Evolutionary conservation across 2,797 vertebrate species (phyloP), one percentile per base, ranked within the genome.

Genomic region (Nyctibius grandis): DNA sequence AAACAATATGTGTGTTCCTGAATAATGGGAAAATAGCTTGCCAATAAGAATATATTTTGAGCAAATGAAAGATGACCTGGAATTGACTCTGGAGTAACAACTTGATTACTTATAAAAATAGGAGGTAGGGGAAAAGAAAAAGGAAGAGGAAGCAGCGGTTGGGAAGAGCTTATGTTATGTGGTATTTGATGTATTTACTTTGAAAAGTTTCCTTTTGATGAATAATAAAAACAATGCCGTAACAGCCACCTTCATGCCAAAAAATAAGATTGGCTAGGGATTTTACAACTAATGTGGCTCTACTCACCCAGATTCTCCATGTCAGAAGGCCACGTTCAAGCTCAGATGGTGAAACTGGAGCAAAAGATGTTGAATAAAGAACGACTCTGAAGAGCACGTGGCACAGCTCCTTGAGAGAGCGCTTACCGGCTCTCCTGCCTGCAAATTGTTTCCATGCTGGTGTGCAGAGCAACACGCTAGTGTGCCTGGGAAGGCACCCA

Each of bases 11-110:
- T 97, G 98, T 98, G 96, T 97, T 98, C 96, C 96, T 94, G 96
- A 98, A 97, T 97, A 97, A 98, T 88, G 97, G 93, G 96, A 95
- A 98, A 97, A 97, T 90, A 95, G 79, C 95, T 98, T 98, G 98
- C 98, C 98, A 98, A 96, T 95, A 97, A 97, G 97, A 92, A 98
- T 96, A 91, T 97, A 98, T 97, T 98, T 97, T 97, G 97, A 97
- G 91, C 97, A 97, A 98, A 98, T 98, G 98, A 99, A 99, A 98
- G 97, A 97, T 98, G 98, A 99, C 99, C 98, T 98, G 95, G 97
- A 98, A 95, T 96, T 98, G 98, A 99, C 99, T 98, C 98, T 97
- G 97, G 97, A 98, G 98, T 98, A 98, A 98, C 96, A 96, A 98
- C 96, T 97, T 97, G 98, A 99, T 98, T 98, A 97, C 98, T 98